Base-by-base conservation (phyloP, 2,888 invertebrate species). In the Melanchra persicariae region DNA sequence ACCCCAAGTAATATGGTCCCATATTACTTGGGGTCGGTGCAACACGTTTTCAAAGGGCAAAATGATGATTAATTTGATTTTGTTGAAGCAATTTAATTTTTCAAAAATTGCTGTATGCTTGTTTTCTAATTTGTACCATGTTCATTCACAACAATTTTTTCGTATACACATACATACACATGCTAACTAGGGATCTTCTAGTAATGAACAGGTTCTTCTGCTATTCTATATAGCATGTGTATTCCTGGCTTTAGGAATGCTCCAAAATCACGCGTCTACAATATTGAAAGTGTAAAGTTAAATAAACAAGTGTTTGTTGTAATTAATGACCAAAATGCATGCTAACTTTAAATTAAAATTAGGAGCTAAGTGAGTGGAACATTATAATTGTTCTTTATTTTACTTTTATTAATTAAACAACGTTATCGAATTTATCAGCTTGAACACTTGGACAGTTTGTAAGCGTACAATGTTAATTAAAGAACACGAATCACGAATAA, bases 381-480 rank as follows among this genome's bases (percentile, higher is more conserved):
- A 67, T 63, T 63, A 63, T 77, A 74, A 67, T 74, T 79, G 45
- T 24, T 52, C 55, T 47, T 52, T 66, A 45, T 77, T 63, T 47
- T 34, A 66, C 45, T 47, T 54, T 34, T 49, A 58, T 40, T 12
- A 40, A 68, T 22, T n/a, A 22, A 51, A 55, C 22, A 40, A 55
- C 54, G 58, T 47, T 63, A 79, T 73, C 49, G 12, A 22, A 45
- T 51, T 66, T 55, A 73, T 62, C 54, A 54, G 49, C 9, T 66
- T 54, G 26, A 34, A 45, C 19, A 37, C 37, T n/a, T 72, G 10
- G 37, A 22, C 26, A 55, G 26, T 7, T 47, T 43, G 9, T 17
- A 17, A 30, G 30, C 9, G 19, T 49, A 49, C 3, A 19, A n/a
- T 26, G 0, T 30, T 37, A 34, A 10, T 37, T 12, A 40, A 34